Evolutionary conservation across 2,113 vertebrate genomes (phyloP).

Genomic region (Siniperca chuatsi): DNA sequence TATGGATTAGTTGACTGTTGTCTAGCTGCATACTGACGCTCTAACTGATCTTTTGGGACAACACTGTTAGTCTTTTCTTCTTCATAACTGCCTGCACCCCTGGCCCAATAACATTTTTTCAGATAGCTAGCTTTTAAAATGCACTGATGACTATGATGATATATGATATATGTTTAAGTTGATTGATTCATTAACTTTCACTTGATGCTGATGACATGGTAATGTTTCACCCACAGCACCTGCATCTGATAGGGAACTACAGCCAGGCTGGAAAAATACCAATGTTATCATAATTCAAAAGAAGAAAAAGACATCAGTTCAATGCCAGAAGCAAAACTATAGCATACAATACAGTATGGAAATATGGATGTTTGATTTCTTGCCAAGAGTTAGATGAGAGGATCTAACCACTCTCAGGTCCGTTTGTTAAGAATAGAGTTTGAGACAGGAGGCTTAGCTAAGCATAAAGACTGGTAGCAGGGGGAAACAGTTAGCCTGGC

Average conservation of each 20-base stretch:
- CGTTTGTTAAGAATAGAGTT: too few species aligned
- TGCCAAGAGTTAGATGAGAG: too few species aligned
- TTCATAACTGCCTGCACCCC: neutral
- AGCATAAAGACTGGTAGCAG: neutral
- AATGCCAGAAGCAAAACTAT: too few species aligned
- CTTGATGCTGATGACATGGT: neutral
- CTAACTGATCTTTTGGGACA: neutral
- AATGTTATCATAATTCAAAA: neutral
- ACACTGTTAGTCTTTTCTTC: neutral
- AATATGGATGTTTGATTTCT: too few species aligned
- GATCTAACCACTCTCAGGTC: too few species aligned
- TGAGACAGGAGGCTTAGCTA: neutral
- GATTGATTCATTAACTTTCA: neutral
- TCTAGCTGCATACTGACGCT: neutral
- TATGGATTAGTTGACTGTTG: conserved; percentile 7
- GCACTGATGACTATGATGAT: neutral
- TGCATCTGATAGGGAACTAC: neutral
- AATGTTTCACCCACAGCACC: neutral
- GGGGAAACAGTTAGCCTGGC: neutral
- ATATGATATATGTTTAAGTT: neutral
- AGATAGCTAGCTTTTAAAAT: neutral
- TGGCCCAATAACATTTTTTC: neutral
- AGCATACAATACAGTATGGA: too few species aligned
- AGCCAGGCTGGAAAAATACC: neutral
- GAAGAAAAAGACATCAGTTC: neutral